phyloP scores from a whole-genome alignment of 2,113 vertebrate species.

The Phalacrocorax carbo region DNA sequence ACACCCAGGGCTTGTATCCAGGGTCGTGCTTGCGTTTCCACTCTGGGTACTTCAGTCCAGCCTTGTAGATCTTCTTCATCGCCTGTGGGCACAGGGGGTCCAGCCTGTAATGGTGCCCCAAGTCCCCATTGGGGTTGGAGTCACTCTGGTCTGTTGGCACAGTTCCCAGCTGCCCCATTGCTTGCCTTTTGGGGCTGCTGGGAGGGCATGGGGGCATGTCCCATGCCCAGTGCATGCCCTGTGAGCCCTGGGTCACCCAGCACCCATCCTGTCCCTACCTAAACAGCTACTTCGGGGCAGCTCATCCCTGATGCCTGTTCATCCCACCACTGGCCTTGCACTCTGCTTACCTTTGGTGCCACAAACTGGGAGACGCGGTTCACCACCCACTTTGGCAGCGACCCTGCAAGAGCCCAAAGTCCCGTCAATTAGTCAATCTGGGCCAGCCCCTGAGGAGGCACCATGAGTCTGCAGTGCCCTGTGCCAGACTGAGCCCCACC shows the following conservation, averaged over 20 bases:
- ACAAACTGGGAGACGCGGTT: constrained; percentile 88
- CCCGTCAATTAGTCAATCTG: not conserved
- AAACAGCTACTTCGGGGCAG: not conserved
- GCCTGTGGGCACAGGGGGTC: constrained; percentile 55
- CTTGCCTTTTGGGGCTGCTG: not conserved
- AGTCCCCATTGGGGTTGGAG: not conserved
- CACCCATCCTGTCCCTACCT: not conserved
- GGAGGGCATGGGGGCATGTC: not conserved
- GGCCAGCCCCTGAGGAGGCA: not conserved
- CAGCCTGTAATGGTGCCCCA: not conserved
- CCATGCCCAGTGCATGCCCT: not conserved
- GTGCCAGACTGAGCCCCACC: not conserved
- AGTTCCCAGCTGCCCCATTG: not conserved
- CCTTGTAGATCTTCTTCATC: constrained; percentile 87
- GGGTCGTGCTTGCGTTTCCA: constrained; percentile 84
- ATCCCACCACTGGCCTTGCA: accelerated
- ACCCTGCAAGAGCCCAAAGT: constrained; percentile 70
- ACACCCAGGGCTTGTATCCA: constrained; percentile 82
- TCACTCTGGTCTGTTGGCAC: not conserved
- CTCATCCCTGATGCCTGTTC: not conserved
- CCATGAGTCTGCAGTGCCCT: accelerated
- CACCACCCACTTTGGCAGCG: constrained; percentile 86
- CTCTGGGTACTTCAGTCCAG: constrained; percentile 84
- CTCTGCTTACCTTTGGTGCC: constrained; percentile 78
- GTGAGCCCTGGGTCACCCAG: not conserved